Evolutionary conservation across 2,888 invertebrate genomes (phyloP), one percentile per base, ranked within the genome.

Genomic region (Norana najaformis): DNA sequence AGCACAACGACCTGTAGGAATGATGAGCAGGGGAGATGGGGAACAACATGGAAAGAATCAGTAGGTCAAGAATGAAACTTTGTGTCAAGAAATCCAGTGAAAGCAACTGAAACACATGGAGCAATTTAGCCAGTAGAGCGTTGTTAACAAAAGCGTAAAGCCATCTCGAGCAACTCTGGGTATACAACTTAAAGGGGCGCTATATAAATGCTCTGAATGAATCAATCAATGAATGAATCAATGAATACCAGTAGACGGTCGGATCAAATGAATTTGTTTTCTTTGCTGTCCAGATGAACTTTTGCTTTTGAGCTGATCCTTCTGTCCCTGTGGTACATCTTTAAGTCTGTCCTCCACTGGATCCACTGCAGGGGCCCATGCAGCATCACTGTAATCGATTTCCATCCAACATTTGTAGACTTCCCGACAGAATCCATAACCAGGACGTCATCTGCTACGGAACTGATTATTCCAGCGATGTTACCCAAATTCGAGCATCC

Each of bases 251-350:
- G 85, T 85, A 85, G 36, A 85, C 85, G 36, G 36, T 85, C 85
- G 34, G 18, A 37, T 85, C 85, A 16, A 35, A 85, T 6, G 85
- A 35, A 0, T 14, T 35, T 6, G 36, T 0, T 85, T 37, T 35
- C 85, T 85, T 85, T 18, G 85, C 85, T 23, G 85, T 85, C 85
- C 85, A 85, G 35, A 85, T 85, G 85, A n/a, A 36, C 85, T 85
- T n/a, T 85, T 23, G 85, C 85, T 36, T 18, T 35, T 85, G 35
- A 36, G 23, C 36, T 23, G 85, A 4, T 35, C 37, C 35, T 36
- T 23, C 35, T 18, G 85, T 85, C 85, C 36, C 6, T 35, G 3
- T 16, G 13, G 37, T 85, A 85, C 85, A 36, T 37, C 37, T 35
- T 23, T 23, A 85, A 8, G 85, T 85, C 85, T 13, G 8, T 85